Evolutionary conservation across 2,888 invertebrate genomes (phyloP).

Genomic region (Hyalella azteca): DNA sequence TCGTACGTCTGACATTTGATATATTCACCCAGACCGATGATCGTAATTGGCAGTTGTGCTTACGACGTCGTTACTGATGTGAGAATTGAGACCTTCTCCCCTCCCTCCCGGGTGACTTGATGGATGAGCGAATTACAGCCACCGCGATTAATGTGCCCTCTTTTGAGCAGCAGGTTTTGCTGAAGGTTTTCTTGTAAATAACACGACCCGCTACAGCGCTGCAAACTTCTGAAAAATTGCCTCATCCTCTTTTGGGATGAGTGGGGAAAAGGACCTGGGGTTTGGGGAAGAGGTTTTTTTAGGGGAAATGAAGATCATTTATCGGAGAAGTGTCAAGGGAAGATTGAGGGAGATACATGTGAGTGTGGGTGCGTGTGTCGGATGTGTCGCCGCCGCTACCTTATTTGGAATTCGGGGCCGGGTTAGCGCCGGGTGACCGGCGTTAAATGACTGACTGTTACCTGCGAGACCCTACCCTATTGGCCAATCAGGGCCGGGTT

Average conservation of each 20-base stretch:
- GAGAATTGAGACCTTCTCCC: background rate
- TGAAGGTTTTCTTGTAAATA: conserved; percentile 31
- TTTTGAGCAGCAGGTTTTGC: background rate
- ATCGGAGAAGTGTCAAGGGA: conserved; percentile 8
- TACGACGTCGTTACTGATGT: too few relatives aligned
- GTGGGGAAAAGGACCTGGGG: background rate
- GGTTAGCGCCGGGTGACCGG: too few relatives aligned
- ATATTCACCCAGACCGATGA: too few relatives aligned
- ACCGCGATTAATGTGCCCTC: background rate
- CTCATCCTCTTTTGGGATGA: background rate
- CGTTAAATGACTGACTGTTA: too few relatives aligned
- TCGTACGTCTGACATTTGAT: too few relatives aligned
- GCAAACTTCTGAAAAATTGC: conserved; percentile 33
- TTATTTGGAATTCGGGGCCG: too few relatives aligned
- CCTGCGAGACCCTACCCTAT: too few relatives aligned
- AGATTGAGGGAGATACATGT: conserved; percentile 19
- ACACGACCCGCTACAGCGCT: background rate
- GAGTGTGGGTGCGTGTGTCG: background rate
- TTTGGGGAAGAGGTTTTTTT: background rate
- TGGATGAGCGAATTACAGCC: conserved; percentile 17
- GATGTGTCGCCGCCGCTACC: too few relatives aligned
- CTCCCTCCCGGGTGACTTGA: too few relatives aligned
- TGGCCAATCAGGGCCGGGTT: too few relatives aligned
- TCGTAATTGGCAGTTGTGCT: too few relatives aligned
- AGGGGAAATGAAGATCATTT: conserved; percentile 22